phyloP scores from a whole-genome alignment of 1,140 invertebrate genomes.

The Lordiphosa mommai region DNA sequence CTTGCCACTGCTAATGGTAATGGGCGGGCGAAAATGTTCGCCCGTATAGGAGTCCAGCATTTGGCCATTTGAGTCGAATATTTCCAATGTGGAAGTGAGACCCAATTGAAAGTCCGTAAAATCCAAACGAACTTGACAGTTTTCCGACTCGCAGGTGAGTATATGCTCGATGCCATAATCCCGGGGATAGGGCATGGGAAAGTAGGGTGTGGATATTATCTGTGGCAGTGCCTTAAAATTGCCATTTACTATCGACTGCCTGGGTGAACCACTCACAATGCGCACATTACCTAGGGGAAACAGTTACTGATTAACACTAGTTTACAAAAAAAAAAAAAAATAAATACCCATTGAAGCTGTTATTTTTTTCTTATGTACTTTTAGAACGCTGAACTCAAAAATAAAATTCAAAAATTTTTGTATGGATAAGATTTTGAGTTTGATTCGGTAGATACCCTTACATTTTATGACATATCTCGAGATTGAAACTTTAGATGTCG shows the following conservation, averaged over 20 bases:
- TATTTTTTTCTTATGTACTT: too few species aligned
- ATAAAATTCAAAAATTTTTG: too few species aligned
- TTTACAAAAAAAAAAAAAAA: too few species aligned
- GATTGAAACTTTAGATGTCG: too few species aligned
- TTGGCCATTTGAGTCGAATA: constrained; percentile 86
- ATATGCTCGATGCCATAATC: constrained; percentile 86
- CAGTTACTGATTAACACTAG: too few species aligned
- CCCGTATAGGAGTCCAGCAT: constrained; percentile 85
- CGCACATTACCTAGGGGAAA: constrained; percentile 83
- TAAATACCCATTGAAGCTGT: too few species aligned
- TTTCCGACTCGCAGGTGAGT: constrained; percentile 82
- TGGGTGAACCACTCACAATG: constrained; percentile 81
- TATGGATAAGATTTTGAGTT: too few species aligned
- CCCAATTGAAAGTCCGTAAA: constrained; percentile 87
- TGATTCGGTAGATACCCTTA: too few species aligned
- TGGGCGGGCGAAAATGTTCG: constrained; percentile 85
- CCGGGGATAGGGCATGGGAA: constrained; percentile 85
- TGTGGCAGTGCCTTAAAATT: constrained; percentile 60
- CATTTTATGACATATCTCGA: too few species aligned
- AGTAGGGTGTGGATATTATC: constrained; percentile 84
- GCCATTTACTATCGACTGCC: constrained; percentile 53
- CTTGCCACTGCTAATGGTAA: constrained; percentile 84
- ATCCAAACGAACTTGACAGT: constrained; percentile 83
- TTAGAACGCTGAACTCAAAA: too few species aligned
- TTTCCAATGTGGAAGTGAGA: constrained; percentile 85